phyloP scores from a whole-genome alignment of 2,113 vertebrate genomes.

The Alouatta palliata region DNA sequence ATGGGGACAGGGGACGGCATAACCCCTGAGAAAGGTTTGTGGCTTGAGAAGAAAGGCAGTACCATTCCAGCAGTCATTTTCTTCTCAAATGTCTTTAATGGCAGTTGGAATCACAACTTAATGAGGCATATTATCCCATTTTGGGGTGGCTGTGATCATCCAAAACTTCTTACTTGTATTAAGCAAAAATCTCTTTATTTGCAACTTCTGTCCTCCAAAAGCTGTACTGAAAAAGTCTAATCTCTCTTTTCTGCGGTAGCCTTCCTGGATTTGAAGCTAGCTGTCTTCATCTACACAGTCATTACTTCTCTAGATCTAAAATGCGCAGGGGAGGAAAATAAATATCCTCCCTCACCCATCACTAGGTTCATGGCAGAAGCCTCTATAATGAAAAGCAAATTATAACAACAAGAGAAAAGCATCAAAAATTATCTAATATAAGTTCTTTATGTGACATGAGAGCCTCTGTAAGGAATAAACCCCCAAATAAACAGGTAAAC shows the following conservation, averaged over 20 bases:
- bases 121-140: background rate
- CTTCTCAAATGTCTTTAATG: background rate
- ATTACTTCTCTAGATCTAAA: background rate
- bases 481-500: background rate
- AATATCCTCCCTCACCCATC: background rate
- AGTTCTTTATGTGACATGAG: background rate
- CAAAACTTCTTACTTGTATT: background rate
- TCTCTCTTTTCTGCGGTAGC: background rate
- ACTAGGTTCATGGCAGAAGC: background rate
- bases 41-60: background rate
- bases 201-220: background rate
- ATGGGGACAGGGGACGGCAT: fast-evolving
- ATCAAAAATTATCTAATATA: background rate
- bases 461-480: background rate
- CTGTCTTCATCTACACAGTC: background rate
- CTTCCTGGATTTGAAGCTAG: background rate
- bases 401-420: background rate
- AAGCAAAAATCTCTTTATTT: background rate
- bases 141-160: background rate
- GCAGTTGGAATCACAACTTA: background rate
- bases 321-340: background rate
- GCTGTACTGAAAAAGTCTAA: background rate
- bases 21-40: background rate
- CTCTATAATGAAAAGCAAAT: background rate
- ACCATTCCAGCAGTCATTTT: background rate